Conservation (phyloP, 2,113 vertebrate species). For the Vombatus ursinus region DNA sequence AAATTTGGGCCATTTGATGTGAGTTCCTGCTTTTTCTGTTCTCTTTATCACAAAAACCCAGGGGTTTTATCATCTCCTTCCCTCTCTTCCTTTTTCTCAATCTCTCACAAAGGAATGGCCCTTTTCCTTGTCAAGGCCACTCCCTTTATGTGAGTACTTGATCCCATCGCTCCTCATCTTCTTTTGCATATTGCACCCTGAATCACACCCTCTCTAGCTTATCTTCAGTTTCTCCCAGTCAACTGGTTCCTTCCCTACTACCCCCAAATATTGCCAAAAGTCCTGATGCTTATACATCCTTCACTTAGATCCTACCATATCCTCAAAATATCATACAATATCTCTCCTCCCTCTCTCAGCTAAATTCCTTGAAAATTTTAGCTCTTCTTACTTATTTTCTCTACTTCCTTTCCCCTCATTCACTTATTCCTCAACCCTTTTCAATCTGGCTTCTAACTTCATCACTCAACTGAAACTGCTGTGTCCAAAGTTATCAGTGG, state of each 20-base stretch:
- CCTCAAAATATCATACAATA: background rate
- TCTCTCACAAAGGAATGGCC: background rate
- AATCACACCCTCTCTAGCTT: background rate
- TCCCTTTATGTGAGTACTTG: background rate
- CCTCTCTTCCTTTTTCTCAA: background rate
- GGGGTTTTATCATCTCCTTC: background rate
- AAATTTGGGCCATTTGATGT: background rate
- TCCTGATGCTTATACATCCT: background rate
- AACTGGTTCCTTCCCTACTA: background rate
- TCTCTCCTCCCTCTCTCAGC: background rate
- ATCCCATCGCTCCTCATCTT: background rate
- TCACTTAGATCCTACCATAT: background rate
- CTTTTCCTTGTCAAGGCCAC: background rate
- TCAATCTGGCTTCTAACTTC: background rate
- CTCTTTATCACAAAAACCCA: background rate
- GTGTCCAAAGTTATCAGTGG: background rate
- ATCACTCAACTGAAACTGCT: background rate
- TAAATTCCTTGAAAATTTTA: background rate
- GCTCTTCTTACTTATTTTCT: background rate
- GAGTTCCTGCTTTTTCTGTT: background rate
- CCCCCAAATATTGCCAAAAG: background rate
- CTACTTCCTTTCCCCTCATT: background rate
- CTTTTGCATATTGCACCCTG: background rate
- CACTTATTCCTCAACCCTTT: background rate
- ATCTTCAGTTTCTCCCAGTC: background rate